Conservation (phyloP, 2,888 invertebrate species). For the Drosophila conformis region DNA sequence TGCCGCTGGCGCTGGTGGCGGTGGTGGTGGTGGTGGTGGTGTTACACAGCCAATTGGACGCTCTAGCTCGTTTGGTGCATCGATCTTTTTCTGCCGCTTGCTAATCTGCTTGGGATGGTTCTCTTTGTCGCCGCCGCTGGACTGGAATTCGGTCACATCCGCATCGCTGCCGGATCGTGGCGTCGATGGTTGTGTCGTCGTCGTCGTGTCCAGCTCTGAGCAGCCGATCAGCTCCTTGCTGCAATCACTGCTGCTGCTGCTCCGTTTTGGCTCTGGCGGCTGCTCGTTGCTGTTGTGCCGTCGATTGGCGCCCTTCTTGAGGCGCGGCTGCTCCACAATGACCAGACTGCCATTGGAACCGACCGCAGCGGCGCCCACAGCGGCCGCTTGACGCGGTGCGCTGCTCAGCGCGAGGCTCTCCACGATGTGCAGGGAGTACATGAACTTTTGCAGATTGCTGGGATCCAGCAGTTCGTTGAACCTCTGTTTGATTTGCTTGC, state of each 20-base stretch:
- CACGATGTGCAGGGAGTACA: slow-evolving; percentile 97
- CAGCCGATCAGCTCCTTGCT: slow-evolving; percentile 51
- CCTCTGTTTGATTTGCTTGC: slow-evolving; percentile 83
- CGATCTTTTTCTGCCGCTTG: slow-evolving; percentile 73
- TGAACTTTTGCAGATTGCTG: slow-evolving; percentile 95
- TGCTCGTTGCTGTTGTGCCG: slow-evolving; percentile 74
- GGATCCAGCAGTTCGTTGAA: slow-evolving; percentile 93
- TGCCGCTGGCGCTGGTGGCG: neutral
- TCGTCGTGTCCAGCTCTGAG: slow-evolving; percentile 48
- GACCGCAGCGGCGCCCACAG: slow-evolving; percentile 32
- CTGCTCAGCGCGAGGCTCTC: slow-evolving; percentile 88
- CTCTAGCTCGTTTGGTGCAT: slow-evolving; percentile 48
- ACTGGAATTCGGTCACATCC: slow-evolving; percentile 29
- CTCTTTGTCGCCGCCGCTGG: slow-evolving; percentile 76
- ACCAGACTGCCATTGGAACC: slow-evolving; percentile 64
- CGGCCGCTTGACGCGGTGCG: slow-evolving; percentile 52
- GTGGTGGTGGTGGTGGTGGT: slow-evolving; percentile 53
- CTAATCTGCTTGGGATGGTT: slow-evolving; percentile 74
- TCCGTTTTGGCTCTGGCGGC: slow-evolving; percentile 58
- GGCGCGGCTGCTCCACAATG: slow-evolving; percentile 65
- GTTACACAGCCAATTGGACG: slow-evolving; percentile 55
- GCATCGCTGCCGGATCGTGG: slow-evolving; percentile 52
- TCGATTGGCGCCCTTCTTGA: slow-evolving; percentile 61
- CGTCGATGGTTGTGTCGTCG: slow-evolving; percentile 37
- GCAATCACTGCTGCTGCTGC: slow-evolving; percentile 51